Percentiles rank a stretch among this genome's conserved stretches.
These are phyloP conservation scores for Tautogolabrus adspersus DNA, from an alignment of 2,113 vertebrate species.

Conservation along the genomic window DNA sequence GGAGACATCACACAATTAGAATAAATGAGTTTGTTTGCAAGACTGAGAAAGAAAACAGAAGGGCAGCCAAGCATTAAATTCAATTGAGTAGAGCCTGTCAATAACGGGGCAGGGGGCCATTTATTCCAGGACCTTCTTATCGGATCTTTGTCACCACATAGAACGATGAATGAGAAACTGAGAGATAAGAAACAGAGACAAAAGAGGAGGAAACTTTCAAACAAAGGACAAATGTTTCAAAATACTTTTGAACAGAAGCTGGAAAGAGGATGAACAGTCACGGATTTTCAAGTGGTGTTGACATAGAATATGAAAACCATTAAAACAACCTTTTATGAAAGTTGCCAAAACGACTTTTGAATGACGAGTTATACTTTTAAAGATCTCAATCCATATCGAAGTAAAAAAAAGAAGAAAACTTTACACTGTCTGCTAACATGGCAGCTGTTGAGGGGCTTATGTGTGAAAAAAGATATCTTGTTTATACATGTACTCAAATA, in stretches of 20 bases:
- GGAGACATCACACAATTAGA: conserved; percentile 69
- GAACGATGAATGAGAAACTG: conserved; percentile 66
- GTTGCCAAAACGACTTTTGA: no score
- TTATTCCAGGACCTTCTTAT: conserved; percentile 63
- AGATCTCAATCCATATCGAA: background rate
- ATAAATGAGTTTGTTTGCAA: conserved; percentile 71
- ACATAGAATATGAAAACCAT: no score
- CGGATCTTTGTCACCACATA: conserved; percentile 57
- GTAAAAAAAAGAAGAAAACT: background rate
- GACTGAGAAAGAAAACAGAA: conserved; percentile 57
- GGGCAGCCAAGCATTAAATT: conserved; percentile 74
- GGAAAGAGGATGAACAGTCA: background rate
- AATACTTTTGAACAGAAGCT: background rate
- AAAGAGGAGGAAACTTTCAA: conserved; percentile 11
- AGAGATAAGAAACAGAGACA: conserved; percentile 19
- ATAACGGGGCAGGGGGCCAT: conserved; percentile 67
- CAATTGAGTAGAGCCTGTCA: conserved; percentile 68
- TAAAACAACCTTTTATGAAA: no score
- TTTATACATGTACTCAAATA: no score
- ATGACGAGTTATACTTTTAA: no score
- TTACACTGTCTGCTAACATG: background rate
- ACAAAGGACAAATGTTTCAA: conserved; percentile 1
- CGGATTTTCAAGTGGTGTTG: background rate
- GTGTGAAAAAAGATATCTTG: no score
- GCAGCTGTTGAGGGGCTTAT: background rate